Conservation (phyloP, 2,888 invertebrate genomes). For the Ariolimax columbianus region DNA sequence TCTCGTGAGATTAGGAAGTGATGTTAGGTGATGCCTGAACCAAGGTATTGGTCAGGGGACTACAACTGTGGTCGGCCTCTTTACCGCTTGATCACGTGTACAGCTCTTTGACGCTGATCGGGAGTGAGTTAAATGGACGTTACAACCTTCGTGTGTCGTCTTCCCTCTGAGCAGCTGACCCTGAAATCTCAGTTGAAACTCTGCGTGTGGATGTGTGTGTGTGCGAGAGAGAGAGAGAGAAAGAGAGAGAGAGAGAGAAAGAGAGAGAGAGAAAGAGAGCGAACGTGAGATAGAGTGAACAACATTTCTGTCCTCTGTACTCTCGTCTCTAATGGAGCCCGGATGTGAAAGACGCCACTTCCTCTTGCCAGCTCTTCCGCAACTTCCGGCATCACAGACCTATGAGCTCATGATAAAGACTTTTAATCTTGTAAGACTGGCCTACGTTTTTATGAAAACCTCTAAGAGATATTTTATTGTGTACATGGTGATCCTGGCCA, state of each 20-base stretch:
- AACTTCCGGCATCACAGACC: slow-evolving; percentile 10
- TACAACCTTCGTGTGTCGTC: slow-evolving; percentile 54
- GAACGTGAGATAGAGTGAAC: no score
- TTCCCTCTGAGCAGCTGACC: slow-evolving; percentile 41
- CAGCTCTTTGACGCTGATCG: slow-evolving; percentile 26
- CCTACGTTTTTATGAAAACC: not conserved
- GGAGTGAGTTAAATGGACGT: slow-evolving; percentile 53
- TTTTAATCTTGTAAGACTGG: not conserved
- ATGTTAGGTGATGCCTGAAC: not conserved
- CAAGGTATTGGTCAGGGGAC: not conserved
- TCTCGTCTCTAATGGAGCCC: slow-evolving; percentile 41
- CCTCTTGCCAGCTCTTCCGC: slow-evolving; percentile 9
- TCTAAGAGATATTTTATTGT: not conserved
- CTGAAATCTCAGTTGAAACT: slow-evolving; percentile 17
- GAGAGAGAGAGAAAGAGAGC: no score
- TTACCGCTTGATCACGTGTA: slow-evolving; percentile 52
- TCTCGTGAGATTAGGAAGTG: not conserved
- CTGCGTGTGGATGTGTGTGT: no score
- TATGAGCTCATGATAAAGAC: not conserved
- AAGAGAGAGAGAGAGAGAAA: no score
- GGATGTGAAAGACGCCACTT: slow-evolving; percentile 44
- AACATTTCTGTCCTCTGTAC: slow-evolving; percentile 8
- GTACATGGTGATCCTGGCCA: not conserved
- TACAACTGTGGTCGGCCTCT: slow-evolving; percentile 14
- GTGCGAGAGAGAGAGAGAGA: no score